A percentile compares a stretch with the other conserved stretches of the same genome.
Evolutionary conservation across 2,113 vertebrate genomes (phyloP).

Genomic region (Petroica traversi): DNA sequence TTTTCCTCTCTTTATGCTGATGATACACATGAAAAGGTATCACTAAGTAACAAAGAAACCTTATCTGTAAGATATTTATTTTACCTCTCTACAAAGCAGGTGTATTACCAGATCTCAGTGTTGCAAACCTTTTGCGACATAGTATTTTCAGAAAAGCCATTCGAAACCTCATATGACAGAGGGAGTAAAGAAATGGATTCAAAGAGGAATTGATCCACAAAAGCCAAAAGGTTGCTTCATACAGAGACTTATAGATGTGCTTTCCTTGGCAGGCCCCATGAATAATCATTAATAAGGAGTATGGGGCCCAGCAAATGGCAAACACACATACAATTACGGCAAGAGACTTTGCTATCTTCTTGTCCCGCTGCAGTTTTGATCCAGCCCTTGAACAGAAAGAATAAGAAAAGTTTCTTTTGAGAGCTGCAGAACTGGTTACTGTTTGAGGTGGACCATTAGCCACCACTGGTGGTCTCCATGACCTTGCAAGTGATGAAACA

Average conservation of each 20-base stretch:
- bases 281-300: conserved; percentile 82
- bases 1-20: not conserved
- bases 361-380: conserved; percentile 68
- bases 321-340: conserved; percentile 82
- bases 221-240: conserved; percentile 86
- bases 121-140: not conserved
- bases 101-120: not conserved
- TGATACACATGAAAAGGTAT: not conserved
- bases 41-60: not conserved
- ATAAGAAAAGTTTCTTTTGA: not conserved
- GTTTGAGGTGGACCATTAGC: not conserved
- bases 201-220: conserved; percentile 86
- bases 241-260: conserved; percentile 47
- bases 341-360: conserved; percentile 80
- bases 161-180: conserved; percentile 84
- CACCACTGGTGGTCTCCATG: not conserved
- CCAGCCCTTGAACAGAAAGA: not conserved
- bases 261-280: conserved; percentile 65
- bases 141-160: conserved; percentile 76
- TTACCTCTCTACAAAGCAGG: not conserved
- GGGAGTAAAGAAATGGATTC: conserved; percentile 86
- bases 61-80: not conserved
- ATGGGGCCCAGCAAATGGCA: conserved; percentile 85
- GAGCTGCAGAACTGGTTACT: not conserved
- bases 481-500: not conserved